Base-by-base conservation (phyloP, 1,140 invertebrate genomes). In the Aphelenchoides besseyi region DNA sequence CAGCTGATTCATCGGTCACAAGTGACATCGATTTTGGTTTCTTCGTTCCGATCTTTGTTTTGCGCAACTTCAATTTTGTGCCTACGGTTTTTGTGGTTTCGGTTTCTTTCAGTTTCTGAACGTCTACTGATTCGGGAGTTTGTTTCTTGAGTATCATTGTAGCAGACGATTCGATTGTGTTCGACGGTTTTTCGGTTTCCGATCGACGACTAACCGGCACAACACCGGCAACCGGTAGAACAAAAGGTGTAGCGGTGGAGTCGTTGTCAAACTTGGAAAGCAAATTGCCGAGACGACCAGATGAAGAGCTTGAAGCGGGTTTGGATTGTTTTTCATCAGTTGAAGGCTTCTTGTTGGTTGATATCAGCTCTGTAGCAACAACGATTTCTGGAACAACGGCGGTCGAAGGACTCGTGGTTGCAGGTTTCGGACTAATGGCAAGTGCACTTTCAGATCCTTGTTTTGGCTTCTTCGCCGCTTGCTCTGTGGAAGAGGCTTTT, bases 401-500 rank as follows among this genome's bases (percentile, higher is more conserved):
- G 12, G 63, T 37, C 63, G 63, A 32, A 16, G 30, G 32, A 12
- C n/a, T 16, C 2, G 63, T 3, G 0, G 18, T 29, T 1, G 59
- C n/a, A 16, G 59, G 59, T 29, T 61, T 61, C 59, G 30, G 30
- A 16, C 16, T 18, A 16, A 53, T 52, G 5, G 3, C n/a, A 3
- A 52, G 9, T 1, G 63, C 23, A 3, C 63, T 32, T 9, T 16
- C 30, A 2, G 26, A 32, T 33, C 63, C 63, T 53, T 37, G 63
- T 3, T 74, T 73, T 12, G 33, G 36, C 30, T 73, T 74, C 29
- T 74, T 74, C 30, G 71, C 72, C n/a, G 73, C 74, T 76, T 73
- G 71, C 23, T 73, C 71, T 0, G 74, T 36, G 30, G 73, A 76
- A 0, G 71, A 74, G 1, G 67, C 71, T 53, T 73, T 73, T 29